Conservation (phyloP, 1,140 invertebrate genomes). For the Choristoneura fumiferana region DNA sequence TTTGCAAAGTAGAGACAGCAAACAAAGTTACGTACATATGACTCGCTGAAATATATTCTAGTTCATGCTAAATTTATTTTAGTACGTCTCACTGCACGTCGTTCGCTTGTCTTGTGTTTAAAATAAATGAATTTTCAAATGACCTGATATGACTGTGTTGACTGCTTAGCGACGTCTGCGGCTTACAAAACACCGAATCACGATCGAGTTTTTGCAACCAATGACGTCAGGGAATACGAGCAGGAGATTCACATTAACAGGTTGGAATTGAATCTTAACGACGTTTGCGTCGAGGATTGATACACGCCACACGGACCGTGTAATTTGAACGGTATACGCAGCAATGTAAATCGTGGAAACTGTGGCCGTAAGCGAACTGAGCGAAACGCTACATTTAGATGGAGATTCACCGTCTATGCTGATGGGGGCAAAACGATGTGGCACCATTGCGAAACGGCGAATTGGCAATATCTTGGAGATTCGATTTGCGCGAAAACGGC, state of each 20-base stretch:
- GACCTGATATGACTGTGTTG: background rate
- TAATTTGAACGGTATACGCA: slow-evolving; percentile 14
- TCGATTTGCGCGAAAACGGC: slow-evolving; percentile 7
- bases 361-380: background rate
- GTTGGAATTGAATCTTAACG: slow-evolving; percentile 15
- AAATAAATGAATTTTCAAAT: slow-evolving; percentile 13
- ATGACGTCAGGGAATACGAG: slow-evolving; percentile 1
- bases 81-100: background rate
- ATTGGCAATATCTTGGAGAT: slow-evolving; percentile 14
- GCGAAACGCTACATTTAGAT: slow-evolving; percentile 14
- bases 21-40: too few species aligned
- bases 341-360: slow-evolving; percentile 11
- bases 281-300: slow-evolving; percentile 7
- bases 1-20: too few species aligned
- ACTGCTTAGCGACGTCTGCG: slow-evolving; percentile 2
- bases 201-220: slow-evolving; percentile 10
- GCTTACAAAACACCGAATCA: slow-evolving; percentile 14
- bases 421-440: slow-evolving; percentile 13
- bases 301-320: slow-evolving; percentile 7
- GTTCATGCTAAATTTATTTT: slow-evolving; percentile 14
- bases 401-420: slow-evolving; percentile 12
- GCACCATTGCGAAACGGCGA: slow-evolving; percentile 9
- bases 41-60: background rate
- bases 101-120: slow-evolving; percentile 8
- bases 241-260: background rate